These are phyloP conservation scores for Tachysurus vachellii DNA, from an alignment of 2,113 vertebrate species.

Conservation along the genomic window DNA sequence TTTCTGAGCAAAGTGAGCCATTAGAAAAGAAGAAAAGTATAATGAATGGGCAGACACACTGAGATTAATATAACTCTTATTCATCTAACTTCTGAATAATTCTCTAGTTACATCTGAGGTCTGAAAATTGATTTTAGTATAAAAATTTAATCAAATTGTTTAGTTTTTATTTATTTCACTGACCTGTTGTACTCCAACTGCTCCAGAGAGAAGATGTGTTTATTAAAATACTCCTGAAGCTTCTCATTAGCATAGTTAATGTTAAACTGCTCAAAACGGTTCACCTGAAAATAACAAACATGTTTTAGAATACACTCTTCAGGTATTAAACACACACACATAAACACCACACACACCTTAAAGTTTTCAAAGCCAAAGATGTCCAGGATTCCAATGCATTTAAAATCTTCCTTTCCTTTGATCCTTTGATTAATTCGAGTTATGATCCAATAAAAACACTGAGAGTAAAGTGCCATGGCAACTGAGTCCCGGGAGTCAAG, in stretches of 20 bases:
- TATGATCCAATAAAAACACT: conserved; percentile 81
- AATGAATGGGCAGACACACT: not conserved
- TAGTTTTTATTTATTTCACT: not conserved
- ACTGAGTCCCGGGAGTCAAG: conserved; percentile 88
- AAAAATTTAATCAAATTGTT: not conserved
- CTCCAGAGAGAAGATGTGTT: conserved; percentile 93
- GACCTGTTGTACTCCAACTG: conserved; percentile 93
- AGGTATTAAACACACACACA: conserved; percentile 8
- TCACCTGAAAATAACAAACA: conserved; percentile 75
- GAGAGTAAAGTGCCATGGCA: conserved; percentile 89
- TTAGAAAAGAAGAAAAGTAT: not conserved
- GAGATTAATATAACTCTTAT: not conserved
- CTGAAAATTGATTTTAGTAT: not conserved
- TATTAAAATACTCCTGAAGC: conserved; percentile 93
- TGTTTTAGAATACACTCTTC: not conserved
- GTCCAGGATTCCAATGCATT: conserved; percentile 91
- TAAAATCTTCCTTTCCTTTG: conserved; percentile 90
- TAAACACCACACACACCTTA: conserved; percentile 71
- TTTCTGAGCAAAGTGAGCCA: not conserved
- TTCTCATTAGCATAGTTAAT: conserved; percentile 96
- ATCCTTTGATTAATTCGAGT: conserved; percentile 87
- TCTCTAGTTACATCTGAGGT: not conserved
- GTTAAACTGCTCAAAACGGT: conserved; percentile 92
- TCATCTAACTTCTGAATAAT: too few relatives aligned
- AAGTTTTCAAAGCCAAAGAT: conserved; percentile 96